Evolutionary conservation across 2,797 vertebrate species (phyloP), one percentile per base, ranked within the genome.

Genomic region (Catharus ustulatus): DNA sequence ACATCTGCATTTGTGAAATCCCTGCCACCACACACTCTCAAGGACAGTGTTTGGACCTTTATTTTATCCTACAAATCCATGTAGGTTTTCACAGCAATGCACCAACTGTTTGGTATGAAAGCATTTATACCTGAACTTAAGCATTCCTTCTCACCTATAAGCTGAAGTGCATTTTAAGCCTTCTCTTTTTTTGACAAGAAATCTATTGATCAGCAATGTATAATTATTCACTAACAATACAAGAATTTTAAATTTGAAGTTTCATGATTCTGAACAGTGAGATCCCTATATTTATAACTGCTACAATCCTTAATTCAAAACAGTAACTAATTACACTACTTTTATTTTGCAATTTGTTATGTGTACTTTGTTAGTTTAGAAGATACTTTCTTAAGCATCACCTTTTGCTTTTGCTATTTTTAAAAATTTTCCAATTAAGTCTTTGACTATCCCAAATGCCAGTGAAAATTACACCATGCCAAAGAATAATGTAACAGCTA

Each of bases 391-490:
- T 83, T 89, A 66, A 80, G 82, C 6, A 12, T 73, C 57, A 80
- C 22, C 51, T 89, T 12, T 88, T 62, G 40, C 72, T 92, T 79
- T 85, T 61, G 34, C 34, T 62, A 14, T 58, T 89, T 82, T 80
- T 79, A 86, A 79, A 5, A 73, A 29, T 87, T 63, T 95, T 90
- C 16, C 32, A 89, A 52, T 88, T 94, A 80, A 84, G 87, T 67
- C 14, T 74, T 72, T 86, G 21, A 51, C 61, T 46, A 80, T 26
- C 38, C 3, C 49, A 87, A 62, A 29, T 59, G 26, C 22, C 63
- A 81, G 6, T 22, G 32, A 78, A 59, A 95, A 90, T 46, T 67
- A 55, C 21, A 84, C 24, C 64, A 51, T 43, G 4, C 3, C 82
- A 89, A 82, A 80, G 40, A 93, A 86, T 49, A 87, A 76, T 22